Evolutionary conservation across 2,888 invertebrate genomes (phyloP).

Genomic region (Lydus trimaculatus): DNA sequence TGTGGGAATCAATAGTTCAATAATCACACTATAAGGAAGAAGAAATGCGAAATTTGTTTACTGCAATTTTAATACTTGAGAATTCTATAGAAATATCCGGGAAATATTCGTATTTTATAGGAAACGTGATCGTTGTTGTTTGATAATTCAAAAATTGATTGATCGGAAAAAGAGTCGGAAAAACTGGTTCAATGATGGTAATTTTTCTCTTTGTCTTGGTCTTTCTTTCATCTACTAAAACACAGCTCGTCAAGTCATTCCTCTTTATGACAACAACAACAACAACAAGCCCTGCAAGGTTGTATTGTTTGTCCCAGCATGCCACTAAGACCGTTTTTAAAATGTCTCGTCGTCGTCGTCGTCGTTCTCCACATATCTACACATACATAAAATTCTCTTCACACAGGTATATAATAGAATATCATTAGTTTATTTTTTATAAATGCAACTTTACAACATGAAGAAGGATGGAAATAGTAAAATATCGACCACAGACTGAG

Average conservation of each 20-base stretch:
- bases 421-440: conserved; percentile 1
- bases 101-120: neutral
- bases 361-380: neutral
- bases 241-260: neutral
- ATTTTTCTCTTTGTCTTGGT: neutral
- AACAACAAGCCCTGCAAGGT: conserved; percentile 28
- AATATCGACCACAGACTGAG: neutral
- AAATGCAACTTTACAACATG: neutral
- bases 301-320: conserved; percentile 32
- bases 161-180: neutral
- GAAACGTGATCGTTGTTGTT: neutral
- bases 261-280: neutral
- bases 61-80: neutral
- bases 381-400: neutral
- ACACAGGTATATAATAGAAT: neutral
- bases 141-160: neutral
- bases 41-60: neutral
- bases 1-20: neutral
- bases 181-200: neutral
- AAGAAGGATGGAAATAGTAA: neutral
- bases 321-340: conserved; percentile 27
- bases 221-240: too few species aligned
- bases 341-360: conserved; percentile 18
- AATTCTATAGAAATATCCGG: neutral
- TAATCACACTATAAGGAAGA: neutral